Percentiles rank a stretch among this genome's conserved stretches.
Conservation (phyloP, 2,888 invertebrate genomes). For the Phyllotreta striolata region DNA sequence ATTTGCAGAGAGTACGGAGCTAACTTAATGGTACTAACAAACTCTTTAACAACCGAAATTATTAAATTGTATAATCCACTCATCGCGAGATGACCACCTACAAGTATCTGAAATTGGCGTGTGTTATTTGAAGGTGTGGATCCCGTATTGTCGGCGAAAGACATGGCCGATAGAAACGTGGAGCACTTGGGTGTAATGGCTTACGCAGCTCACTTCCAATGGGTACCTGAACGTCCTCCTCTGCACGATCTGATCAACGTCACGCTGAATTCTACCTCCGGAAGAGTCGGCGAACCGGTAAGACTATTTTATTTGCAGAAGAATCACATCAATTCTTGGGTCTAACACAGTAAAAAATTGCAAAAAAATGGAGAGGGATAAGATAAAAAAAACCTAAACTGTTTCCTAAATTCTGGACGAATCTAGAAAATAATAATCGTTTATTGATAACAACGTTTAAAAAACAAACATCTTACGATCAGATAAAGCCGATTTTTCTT, state of each 20-base stretch:
- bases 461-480: not conserved
- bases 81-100: no score
- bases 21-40: no score
- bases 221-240: constrained; percentile 85
- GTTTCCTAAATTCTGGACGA: no score
- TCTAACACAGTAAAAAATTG: no score
- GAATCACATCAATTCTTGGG: not conserved
- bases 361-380: no score
- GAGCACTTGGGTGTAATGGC: constrained; percentile 99
- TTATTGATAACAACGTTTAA: not conserved
- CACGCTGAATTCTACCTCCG: constrained; percentile 82
- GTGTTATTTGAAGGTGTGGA: constrained; percentile 72
- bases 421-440: not conserved
- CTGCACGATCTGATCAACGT: constrained; percentile 84
- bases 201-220: constrained; percentile 91
- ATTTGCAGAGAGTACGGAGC: no score
- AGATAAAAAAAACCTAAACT: no score
- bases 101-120: not conserved
- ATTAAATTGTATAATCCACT: no score
- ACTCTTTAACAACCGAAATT: no score
- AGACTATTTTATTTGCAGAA: constrained; percentile 49
- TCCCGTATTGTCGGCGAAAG: constrained; percentile 89
- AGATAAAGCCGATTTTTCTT: not conserved
- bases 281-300: constrained; percentile 86
- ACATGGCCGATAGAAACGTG: constrained; percentile 93